Evolutionary conservation across 2,797 vertebrate genomes (phyloP), one percentile per base, ranked within the genome.

Genomic region (Falco concolor): DNA sequence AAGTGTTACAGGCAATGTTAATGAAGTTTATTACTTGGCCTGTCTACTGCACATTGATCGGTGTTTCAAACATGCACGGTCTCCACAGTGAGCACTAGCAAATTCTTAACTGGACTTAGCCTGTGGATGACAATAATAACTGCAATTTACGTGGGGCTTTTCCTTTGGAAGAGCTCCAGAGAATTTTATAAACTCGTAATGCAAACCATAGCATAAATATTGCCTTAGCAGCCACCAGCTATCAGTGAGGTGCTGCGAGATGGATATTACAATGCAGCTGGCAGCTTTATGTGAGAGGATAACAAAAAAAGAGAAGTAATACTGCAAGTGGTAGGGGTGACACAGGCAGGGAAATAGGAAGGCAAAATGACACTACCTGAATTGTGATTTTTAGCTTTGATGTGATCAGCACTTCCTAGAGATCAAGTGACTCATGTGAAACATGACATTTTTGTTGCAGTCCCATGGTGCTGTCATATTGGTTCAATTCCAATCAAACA

Each of bases 121-220:
- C 52, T 59, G 67, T 38, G 53, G 70, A 44, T 92, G 77, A 90
- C 59, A 84, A 86, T 70, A 94, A 76, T 6, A 80, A 67, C 90
- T 79, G 65, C 5, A 10, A 2, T 90, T 93, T 93, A 94, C 2
- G 3, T 79, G 36, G 68, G 86, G 75, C 90, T 92, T 93, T 93
- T 91, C 84, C 74, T 92, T 67, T 96, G 92, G 90, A 95, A 70
- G 81, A 79, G 38, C 40, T 92, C 93, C 95, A 90, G 32, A 74
- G 47, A 57, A 53, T 90, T 91, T 83, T 91, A 89, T 88, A 74
- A 83, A 74, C 82, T 72, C 11, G 68, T 53, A 74, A 32, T 32
- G 85, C 28, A 30, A 90, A n/a, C 59, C 4, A 0, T 17, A 73
- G 70, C 42, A 50, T 79, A 87, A 92, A 94, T 92, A 69, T 19